A percentile compares a stretch with the other conserved stretches of the same genome.
These are phyloP conservation scores for Morone saxatilis DNA, from an alignment of 2,113 vertebrate species.

Conservation along the genomic window DNA sequence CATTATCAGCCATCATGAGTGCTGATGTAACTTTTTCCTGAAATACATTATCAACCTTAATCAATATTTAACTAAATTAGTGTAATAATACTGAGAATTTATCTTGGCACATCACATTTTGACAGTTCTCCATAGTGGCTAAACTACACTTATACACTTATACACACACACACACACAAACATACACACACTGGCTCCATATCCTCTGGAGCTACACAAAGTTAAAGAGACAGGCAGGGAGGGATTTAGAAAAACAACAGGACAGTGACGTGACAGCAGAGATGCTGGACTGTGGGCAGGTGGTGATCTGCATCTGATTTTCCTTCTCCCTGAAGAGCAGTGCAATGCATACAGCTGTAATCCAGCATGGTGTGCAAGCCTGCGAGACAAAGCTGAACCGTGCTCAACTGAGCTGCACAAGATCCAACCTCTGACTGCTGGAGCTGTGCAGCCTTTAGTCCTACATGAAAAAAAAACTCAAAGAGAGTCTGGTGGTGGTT, in stretches of 20 bases:
- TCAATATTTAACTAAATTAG: neutral
- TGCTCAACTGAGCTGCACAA: slow-evolving; percentile 42
- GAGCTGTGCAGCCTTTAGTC: slow-evolving; percentile 18
- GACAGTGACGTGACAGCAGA: slow-evolving; percentile 24
- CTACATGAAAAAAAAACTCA: slow-evolving; percentile 9
- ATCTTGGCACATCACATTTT: neutral
- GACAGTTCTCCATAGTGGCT: neutral
- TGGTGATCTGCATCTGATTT: slow-evolving; percentile 48
- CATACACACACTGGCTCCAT: neutral
- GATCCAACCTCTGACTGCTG: slow-evolving; percentile 30
- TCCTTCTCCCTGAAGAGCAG: slow-evolving; percentile 17
- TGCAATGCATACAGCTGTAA: slow-evolving; percentile 42
- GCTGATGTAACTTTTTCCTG: neutral
- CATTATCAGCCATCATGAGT: neutral
- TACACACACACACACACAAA: neutral
- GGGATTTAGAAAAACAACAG: slow-evolving; percentile 32
- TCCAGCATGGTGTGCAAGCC: slow-evolving; percentile 41
- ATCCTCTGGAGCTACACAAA: neutral
- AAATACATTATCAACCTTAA: neutral
- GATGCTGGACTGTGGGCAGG: slow-evolving; percentile 45
- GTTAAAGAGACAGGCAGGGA: slow-evolving; percentile 21
- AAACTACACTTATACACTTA: neutral
- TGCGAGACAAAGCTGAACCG: slow-evolving; percentile 31
- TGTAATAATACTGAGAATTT: neutral
- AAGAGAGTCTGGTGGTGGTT: slow-evolving; percentile 16